Evolutionary conservation across 2,113 vertebrate species (phyloP), one percentile per base, ranked within the genome.

Genomic region (Aspiorhynchus laticeps): DNA sequence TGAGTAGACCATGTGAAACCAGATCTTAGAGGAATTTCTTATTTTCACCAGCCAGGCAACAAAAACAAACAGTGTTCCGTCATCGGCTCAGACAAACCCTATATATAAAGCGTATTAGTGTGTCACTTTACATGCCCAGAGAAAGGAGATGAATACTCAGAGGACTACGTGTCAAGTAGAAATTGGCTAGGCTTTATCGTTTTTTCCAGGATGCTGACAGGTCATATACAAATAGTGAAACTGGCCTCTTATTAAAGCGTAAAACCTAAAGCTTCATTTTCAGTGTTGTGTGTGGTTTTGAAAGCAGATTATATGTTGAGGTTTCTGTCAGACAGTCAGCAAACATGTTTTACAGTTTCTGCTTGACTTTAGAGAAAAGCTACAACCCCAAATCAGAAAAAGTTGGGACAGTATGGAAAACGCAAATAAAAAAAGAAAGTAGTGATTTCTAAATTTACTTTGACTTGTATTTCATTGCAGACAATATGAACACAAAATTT

Each of bases 281-380:
- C 43, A 79, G 56, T 33, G 24, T 80, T 80, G 63, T 48, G 43
- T 36, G 26, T 51, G 53, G 19, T 46, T 87, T 48, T 90, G 41
- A 80, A 90, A 89, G 91, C 88, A 90, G 91, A 91, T 87, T 88
- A 89, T 85, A 84, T 89, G 87, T 88, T 89, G 88, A 80, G 36
- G 31, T 83, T 80, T 63, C 26, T 84, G 88, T 86, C 33, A 85
- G 82, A 75, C 28, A 15, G 88, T 38, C 43, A 79, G 79, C 31
- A 90, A 92, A 92, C 84, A 87, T 90, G 90, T 90, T 88, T 85
- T 63, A 80, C 31, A n/a, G 43, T 86, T 69, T 90, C 53, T 85
- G 73, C 84, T 82, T 41, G 76, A 80, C 63, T 87, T 74, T 89
- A 36, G 74, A 78, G 43, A 36, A 76, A 87, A 56, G 46, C 73